Evolutionary conservation across 2,888 invertebrate genomes (phyloP).

Genomic region (Tanypteryx hageni): DNA sequence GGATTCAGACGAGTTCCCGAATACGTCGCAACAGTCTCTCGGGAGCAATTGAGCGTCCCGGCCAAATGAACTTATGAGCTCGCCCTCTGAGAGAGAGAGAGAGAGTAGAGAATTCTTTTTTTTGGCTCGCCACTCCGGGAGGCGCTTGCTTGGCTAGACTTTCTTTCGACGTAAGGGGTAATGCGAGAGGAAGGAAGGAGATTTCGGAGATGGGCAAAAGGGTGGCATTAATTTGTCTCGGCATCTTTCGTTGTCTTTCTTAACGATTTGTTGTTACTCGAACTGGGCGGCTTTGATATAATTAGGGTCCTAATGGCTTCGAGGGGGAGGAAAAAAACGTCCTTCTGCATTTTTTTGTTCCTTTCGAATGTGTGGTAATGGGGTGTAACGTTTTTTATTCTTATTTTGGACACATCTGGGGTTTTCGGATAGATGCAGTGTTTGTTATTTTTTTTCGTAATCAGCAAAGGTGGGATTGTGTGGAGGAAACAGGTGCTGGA

Average conservation of each 20-base stretch:
- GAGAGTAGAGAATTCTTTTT: background rate
- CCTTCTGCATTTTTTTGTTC: background rate
- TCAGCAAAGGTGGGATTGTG: background rate
- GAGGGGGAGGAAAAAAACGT: background rate
- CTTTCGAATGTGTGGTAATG: background rate
- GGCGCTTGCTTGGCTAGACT: background rate
- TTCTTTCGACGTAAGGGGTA: conserved; percentile 12
- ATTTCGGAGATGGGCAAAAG: conserved; percentile 39
- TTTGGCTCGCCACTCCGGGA: background rate
- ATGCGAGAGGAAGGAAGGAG: conserved; percentile 16
- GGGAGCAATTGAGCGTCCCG: conserved; percentile 48
- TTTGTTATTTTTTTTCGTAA: background rate
- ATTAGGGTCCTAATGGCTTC: conserved; percentile 44
- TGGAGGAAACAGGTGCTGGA: conserved; percentile 36
- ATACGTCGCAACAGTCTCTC: conserved; percentile 26
- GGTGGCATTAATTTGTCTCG: conserved; percentile 45
- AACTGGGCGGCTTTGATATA: conserved; percentile 35
- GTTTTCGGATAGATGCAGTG: background rate
- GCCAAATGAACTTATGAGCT: conserved; percentile 53
- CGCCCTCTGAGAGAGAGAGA: conserved; percentile 42
- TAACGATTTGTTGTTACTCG: conserved; percentile 51
- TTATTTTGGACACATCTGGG: conserved; percentile 42
- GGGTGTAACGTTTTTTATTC: conserved; percentile 19
- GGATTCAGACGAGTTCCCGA: conserved; percentile 9
- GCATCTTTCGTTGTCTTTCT: background rate